A percentile compares a stretch with the other conserved stretches of the same genome.
Conservation (phyloP, 2,888 invertebrate genomes). For the Phengaris alcon region DNA sequence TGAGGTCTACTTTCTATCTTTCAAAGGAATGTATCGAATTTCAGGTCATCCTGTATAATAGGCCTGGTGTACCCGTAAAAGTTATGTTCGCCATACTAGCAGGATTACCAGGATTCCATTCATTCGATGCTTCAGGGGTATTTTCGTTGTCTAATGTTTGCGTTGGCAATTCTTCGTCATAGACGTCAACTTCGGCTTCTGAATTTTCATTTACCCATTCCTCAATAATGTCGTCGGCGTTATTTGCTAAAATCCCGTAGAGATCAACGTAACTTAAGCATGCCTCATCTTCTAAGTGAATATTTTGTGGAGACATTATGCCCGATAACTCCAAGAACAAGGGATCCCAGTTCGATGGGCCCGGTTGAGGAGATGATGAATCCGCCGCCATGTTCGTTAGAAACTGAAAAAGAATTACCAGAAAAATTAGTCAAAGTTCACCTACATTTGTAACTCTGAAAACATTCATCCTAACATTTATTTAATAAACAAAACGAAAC, state of each 20-base stretch:
- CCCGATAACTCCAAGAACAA: constrained; percentile 33
- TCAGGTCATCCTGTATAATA: too few species aligned
- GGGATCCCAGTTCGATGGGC: constrained; percentile 30
- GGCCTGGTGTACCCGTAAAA: neutral
- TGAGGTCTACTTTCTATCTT: too few species aligned
- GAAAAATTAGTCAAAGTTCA: neutral
- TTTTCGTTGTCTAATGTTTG: constrained; percentile 31
- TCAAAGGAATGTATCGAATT: too few species aligned
- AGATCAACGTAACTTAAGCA: constrained; percentile 34
- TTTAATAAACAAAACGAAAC: too few species aligned
- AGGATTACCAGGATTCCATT: constrained; percentile 13
- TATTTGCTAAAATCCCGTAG: constrained; percentile 35
- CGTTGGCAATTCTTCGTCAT: constrained; percentile 31
- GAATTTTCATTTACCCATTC: constrained; percentile 35
- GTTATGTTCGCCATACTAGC: neutral
- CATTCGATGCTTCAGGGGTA: constrained; percentile 32
- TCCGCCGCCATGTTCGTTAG: constrained; percentile 2
- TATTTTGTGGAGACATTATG: constrained; percentile 34
- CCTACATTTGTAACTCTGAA: too few species aligned
- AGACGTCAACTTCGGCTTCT: constrained; percentile 32
- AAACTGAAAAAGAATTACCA: constrained; percentile 18
- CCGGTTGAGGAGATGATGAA: constrained; percentile 31
- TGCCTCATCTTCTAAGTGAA: constrained; percentile 33
- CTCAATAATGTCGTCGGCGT: constrained; percentile 28
- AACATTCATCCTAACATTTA: too few species aligned